Base-by-base conservation (phyloP, 1,140 invertebrate species). In the Papilio aristodemus region DNA sequence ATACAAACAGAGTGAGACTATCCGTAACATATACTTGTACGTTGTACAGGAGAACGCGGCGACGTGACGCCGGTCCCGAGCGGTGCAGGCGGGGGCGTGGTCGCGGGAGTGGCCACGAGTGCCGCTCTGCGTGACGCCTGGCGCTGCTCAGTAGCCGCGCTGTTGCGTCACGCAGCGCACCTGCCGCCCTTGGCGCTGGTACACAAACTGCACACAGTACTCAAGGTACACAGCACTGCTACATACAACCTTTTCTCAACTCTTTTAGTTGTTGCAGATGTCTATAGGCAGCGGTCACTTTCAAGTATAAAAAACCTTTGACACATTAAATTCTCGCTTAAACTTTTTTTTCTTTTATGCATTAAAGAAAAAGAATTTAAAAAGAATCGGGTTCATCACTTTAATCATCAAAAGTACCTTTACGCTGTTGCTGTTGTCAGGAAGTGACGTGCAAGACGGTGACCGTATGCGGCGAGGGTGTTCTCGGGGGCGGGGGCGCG, bases 21-120 rank as follows among this genome's bases (percentile, higher is more conserved):
- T n/a, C n/a, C n/a, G n/a, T n/a, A n/a, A n/a, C n/a, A n/a, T n/a
- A n/a, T n/a, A n/a, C n/a, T n/a, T n/a, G n/a, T n/a, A n/a, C n/a
- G n/a, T n/a, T n/a, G n/a, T n/a, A 13, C 43, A 83, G 96, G 95
- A 0, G 97, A 98, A 83, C 92, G 97, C 58, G 96, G 96, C 4
- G 97, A 98, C 73, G 95, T 97, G 17, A 98, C 97, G 17, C 96
- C 97, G 0, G 84, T 86, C 64, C 83, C 84, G 57, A 74, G 80
- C 43, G 66, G 74, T 75, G 57, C 37, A 72, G 39, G 75, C 64
- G 50, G 13, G 11, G 75, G 78, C 39, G 75, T 71, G 41, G 66
- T 74, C 77, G 57, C 22, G 75, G 36, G 75, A 67, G 50, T 27
- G 25, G 76, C 73, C 37, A 60, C 73, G 0, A 62, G 66, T 70